Percentiles rank a stretch among this genome's conserved stretches.
Conservation (phyloP, 2,888 invertebrate genomes). For the Oscheius sp. region DNA sequence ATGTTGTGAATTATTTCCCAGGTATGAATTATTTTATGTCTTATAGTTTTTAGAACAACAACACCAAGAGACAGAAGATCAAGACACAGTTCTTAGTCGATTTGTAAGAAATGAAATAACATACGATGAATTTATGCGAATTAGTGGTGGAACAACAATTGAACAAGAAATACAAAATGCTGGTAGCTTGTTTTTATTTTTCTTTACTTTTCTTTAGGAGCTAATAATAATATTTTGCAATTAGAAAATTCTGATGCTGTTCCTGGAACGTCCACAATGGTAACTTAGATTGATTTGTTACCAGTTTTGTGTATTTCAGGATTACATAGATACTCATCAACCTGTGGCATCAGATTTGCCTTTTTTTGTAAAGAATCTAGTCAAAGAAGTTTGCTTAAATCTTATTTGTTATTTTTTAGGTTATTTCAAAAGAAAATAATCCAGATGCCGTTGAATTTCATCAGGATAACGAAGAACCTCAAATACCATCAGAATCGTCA, state of each 20-base stretch:
- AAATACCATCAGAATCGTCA: constrained; percentile 8
- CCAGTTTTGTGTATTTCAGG: neutral
- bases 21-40: no score
- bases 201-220: neutral
- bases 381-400: constrained; percentile 25
- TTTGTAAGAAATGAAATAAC: constrained; percentile 48
- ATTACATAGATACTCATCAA: neutral
- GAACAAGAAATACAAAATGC: constrained; percentile 40
- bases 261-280: neutral
- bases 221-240: neutral
- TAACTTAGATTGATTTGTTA: neutral
- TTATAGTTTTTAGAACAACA: no score
- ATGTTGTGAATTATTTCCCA: no score
- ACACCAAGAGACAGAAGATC: no score
- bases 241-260: constrained; percentile 1
- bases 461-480: neutral
- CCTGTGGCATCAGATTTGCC: constrained; percentile 6
- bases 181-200: constrained; percentile 2
- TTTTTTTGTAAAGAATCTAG: constrained; percentile 22
- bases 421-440: constrained; percentile 15
- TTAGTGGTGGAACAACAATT: constrained; percentile 51
- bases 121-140: constrained; percentile 56
- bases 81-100: constrained; percentile 14
- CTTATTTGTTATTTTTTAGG: constrained; percentile 18
- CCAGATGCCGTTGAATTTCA: neutral